Evolutionary conservation across 2,888 invertebrate genomes (phyloP).

Genomic region (Sabatieria punctata): DNA sequence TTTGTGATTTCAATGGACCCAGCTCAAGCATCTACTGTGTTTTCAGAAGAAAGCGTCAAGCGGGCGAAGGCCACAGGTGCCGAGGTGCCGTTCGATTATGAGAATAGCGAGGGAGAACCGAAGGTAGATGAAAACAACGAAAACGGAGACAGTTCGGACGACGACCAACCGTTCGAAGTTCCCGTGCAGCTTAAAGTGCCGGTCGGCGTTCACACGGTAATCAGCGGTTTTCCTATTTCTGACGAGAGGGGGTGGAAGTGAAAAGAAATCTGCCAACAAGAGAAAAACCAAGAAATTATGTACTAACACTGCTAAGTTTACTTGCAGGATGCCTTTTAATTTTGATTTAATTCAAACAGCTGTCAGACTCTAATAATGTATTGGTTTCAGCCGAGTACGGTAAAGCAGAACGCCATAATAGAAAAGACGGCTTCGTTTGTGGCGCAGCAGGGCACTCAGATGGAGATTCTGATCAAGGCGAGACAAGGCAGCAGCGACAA

Average conservation of each 20-base stretch:
- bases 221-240: constrained; percentile 20
- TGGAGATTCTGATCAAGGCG: constrained; percentile 95
- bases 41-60: constrained; percentile 5
- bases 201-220: constrained; percentile 43
- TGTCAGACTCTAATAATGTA: background rate
- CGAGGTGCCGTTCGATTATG: constrained; percentile 31
- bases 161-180: constrained; percentile 51
- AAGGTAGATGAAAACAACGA: constrained; percentile 41
- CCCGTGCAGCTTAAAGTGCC: constrained; percentile 58
- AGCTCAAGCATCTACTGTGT: no score
- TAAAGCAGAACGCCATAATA: constrained; percentile 48
- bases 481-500: constrained; percentile 74
- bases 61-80: constrained; percentile 4
- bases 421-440: constrained; percentile 57
- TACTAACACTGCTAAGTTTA: no score
- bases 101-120: constrained; percentile 15
- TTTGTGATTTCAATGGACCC: no score
- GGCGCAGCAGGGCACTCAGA: constrained; percentile 69
- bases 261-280: background rate
- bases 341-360: background rate
- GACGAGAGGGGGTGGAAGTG: constrained; percentile 15
- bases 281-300: no score
- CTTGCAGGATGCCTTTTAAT: background rate
- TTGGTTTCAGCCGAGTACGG: constrained; percentile 19
- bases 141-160: constrained; percentile 19